These are phyloP conservation scores for Brachionus calyciflorus DNA, from an alignment of 1,140 invertebrate species.

Conservation along the genomic window DNA sequence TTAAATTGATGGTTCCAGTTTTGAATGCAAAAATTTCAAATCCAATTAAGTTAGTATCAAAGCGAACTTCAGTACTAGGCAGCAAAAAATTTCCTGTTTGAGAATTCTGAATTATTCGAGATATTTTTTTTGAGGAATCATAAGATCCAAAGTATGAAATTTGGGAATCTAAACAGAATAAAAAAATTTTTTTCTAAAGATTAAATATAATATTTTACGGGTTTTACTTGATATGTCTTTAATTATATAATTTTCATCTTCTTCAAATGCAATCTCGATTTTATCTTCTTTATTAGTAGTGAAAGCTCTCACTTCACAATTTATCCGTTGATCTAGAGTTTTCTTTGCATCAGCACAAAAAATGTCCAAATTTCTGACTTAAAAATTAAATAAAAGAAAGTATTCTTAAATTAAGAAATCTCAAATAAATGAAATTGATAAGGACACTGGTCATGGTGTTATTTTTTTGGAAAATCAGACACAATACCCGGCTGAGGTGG, in stretches of 20 bases:
- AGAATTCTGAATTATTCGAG: neutral
- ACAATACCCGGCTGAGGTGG: too few species aligned
- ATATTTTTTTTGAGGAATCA: neutral
- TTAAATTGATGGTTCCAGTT: neutral
- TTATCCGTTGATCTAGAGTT: neutral
- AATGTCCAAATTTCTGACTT: slow-evolving; percentile 16
- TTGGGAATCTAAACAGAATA: neutral
- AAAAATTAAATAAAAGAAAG: neutral
- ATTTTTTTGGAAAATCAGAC: too few species aligned
- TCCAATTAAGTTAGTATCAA: slow-evolving; percentile 10
- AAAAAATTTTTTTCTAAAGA: neutral
- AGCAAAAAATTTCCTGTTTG: neutral
- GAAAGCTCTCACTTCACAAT: neutral
- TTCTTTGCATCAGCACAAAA: neutral
- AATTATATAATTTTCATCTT: neutral
- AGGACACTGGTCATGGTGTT: too few species aligned
- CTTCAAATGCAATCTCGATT: neutral
- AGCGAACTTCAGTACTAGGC: neutral
- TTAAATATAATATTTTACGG: neutral
- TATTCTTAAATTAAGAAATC: too few species aligned
- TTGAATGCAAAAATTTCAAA: neutral
- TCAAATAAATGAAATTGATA: too few species aligned
- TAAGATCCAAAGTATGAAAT: neutral
- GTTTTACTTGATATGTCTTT: neutral
- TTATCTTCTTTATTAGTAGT: neutral